Evolutionary conservation across 2,113 vertebrate species (phyloP).

Genomic region (Nothobranchius furzeri): DNA sequence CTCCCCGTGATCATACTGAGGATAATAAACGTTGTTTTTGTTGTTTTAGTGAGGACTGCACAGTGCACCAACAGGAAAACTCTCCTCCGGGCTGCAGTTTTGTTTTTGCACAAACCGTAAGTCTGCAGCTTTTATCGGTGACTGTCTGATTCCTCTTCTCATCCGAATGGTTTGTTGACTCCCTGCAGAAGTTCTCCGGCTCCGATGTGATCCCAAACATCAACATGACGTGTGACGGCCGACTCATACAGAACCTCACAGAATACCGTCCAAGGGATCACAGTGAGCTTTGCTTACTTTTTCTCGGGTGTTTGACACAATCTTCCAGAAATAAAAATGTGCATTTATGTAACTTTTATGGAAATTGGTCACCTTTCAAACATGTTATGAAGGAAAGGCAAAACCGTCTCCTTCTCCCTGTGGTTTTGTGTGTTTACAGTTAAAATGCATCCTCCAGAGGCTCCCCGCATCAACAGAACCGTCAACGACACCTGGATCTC

Average conservation of each 20-base stretch:
- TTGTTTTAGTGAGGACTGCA: conserved; percentile 49
- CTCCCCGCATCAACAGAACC: conserved; percentile 35
- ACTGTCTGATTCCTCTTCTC: not conserved
- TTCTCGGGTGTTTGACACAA: not conserved
- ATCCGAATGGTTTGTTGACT: not conserved
- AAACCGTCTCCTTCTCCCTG: not conserved
- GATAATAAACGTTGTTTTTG: not conserved
- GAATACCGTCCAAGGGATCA: rapidly evolving
- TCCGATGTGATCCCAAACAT: not conserved
- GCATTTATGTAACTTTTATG: no score
- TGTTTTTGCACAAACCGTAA: conserved; percentile 49
- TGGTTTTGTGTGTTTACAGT: conserved; percentile 54
- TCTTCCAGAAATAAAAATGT: no score
- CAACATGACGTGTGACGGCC: conserved; percentile 44
- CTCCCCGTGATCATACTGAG: no score
- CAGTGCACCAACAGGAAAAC: conserved; percentile 24
- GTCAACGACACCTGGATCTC: conserved; percentile 34
- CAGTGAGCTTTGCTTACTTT: conserved; percentile 48
- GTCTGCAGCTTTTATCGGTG: not conserved
- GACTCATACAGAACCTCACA: not conserved
- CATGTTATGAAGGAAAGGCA: no score
- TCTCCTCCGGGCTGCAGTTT: conserved; percentile 59
- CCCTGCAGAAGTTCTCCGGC: conserved; percentile 7
- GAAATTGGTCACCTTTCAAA: no score
- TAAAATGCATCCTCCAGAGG: conserved; percentile 65